Conservation (phyloP, 2,888 invertebrate genomes). For the Hyposoter dolosus region DNA sequence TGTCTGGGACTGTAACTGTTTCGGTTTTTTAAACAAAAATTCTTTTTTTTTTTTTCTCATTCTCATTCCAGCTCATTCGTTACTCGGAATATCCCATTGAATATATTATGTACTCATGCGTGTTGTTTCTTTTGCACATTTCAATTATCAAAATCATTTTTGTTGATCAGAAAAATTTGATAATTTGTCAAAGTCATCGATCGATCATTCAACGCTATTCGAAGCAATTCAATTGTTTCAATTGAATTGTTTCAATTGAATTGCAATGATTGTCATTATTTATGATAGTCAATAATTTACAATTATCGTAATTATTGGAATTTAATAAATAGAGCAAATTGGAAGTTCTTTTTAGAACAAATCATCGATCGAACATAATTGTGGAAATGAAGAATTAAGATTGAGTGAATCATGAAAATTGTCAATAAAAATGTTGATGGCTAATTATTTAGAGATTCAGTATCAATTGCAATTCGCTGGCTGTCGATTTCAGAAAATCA, state of each 20-base stretch:
- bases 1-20: not conserved
- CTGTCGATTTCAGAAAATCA: too few species aligned
- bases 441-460: not conserved
- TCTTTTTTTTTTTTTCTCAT: not conserved
- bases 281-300: not conserved
- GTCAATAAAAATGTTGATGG: not conserved
- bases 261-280: not conserved
- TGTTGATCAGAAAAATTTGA: not conserved
- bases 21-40: not conserved
- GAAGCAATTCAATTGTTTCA: too few species aligned
- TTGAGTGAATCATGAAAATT: not conserved
- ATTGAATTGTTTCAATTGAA: not conserved
- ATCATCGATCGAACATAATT: not conserved
- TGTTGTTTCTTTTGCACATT: not conserved
- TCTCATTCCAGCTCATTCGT: not conserved
- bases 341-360: not conserved
- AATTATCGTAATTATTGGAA: not conserved
- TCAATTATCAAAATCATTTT: not conserved
- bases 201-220: not conserved
- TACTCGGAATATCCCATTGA: not conserved
- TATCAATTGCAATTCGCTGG: not conserved
- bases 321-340: not conserved
- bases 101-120: slow-evolving; percentile 26
- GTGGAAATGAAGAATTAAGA: not conserved
- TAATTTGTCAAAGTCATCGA: not conserved